Evolutionary conservation across 2,888 invertebrate genomes (phyloP).

Genomic region (Autographa pulchrina): DNA sequence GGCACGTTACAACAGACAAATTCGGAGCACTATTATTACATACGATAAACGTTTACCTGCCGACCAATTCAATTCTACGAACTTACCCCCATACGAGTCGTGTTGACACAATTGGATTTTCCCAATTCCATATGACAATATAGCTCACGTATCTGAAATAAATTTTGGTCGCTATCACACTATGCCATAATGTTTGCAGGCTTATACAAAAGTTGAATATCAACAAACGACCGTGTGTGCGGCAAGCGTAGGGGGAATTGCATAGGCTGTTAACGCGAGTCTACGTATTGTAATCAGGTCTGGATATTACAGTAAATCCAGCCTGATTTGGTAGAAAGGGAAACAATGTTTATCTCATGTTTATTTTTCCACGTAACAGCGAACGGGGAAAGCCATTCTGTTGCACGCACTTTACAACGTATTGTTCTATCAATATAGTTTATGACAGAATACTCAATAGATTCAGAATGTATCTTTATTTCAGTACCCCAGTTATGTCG

Average conservation of each 20-base stretch:
- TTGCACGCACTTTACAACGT: slow-evolving; percentile 11
- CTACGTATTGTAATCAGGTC: slow-evolving; percentile 48
- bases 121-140: slow-evolving; percentile 78
- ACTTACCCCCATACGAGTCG: slow-evolving; percentile 67
- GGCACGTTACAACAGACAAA: slow-evolving; percentile 70
- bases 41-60: slow-evolving; percentile 79
- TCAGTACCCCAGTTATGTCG: not conserved
- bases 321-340: slow-evolving; percentile 43
- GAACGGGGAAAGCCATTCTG: slow-evolving; percentile 13
- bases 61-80: slow-evolving; percentile 77
- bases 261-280: slow-evolving; percentile 47
- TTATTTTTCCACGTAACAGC: slow-evolving; percentile 28
- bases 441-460: not conserved
- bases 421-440: slow-evolving; percentile 16
- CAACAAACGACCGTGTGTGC: slow-evolving; percentile 47
- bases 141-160: slow-evolving; percentile 72
- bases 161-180: slow-evolving; percentile 68
- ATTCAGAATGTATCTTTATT: too few relatives aligned
- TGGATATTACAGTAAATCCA: slow-evolving; percentile 44
- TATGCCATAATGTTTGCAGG: slow-evolving; percentile 62
- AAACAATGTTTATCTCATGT: slow-evolving; percentile 38
- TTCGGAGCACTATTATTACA: slow-evolving; percentile 74
- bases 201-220: slow-evolving; percentile 61
- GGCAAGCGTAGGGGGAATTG: slow-evolving; percentile 35
- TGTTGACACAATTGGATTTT: slow-evolving; percentile 79